A percentile compares a stretch with the other conserved stretches of the same genome.
Evolutionary conservation across 2,797 vertebrate species (phyloP).

Genomic region (Glossophaga mutica): DNA sequence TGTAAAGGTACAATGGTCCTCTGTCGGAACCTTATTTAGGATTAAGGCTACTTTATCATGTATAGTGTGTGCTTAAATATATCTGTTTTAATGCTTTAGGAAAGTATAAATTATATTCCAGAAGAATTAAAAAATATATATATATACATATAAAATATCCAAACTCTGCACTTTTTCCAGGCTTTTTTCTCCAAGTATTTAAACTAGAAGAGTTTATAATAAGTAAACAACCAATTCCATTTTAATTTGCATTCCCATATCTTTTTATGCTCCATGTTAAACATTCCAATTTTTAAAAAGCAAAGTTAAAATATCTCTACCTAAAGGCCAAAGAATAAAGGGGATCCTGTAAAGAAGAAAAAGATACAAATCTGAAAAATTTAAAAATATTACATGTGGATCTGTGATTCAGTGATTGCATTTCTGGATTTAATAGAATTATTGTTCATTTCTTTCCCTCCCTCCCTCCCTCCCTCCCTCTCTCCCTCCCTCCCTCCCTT

Average conservation of each 20-base stretch:
- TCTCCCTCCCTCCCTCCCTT: rapidly evolving
- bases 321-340: neutral
- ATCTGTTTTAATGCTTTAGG: neutral
- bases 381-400: neutral
- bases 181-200: constrained; percentile 11
- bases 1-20: neutral
- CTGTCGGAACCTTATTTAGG: constrained; percentile 2
- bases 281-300: neutral
- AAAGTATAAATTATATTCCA: neutral
- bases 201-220: constrained; percentile 52
- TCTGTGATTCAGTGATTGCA: neutral
- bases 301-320: neutral
- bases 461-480: neutral
- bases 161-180: constrained; percentile 26
- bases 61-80: neutral
- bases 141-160: neutral
- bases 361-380: neutral
- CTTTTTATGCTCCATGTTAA: constrained; percentile 14
- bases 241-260: constrained; percentile 55
- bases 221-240: constrained; percentile 3
- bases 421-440: constrained; percentile 44
- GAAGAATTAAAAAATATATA: constrained; percentile 31
- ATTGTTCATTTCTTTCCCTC: neutral
- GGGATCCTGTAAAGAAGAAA: neutral
- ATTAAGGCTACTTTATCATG: neutral